Evolutionary conservation across 2,113 vertebrate genomes (phyloP).

Genomic region (Eretmochelys imbricata): DNA sequence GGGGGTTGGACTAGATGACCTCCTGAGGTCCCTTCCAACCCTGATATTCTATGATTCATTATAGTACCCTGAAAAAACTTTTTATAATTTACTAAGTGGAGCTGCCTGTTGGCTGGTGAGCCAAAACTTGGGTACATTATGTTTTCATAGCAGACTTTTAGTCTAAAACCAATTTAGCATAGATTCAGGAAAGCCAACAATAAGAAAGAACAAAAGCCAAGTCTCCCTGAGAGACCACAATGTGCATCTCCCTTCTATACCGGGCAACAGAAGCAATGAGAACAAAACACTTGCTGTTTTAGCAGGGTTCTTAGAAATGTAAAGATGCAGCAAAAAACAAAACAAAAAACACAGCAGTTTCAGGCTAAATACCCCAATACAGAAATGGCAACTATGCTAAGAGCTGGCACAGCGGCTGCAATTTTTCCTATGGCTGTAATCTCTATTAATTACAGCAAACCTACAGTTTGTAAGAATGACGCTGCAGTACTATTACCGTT

Average conservation of each 20-base stretch:
- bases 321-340: background rate
- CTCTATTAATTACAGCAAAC: slow-evolving; percentile 61
- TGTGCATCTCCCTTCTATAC: background rate
- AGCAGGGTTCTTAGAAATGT: background rate
- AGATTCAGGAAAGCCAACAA: background rate
- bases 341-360: background rate
- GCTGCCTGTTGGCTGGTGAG: background rate
- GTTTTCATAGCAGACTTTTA: background rate
- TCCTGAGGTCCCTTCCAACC: no score
- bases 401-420: background rate
- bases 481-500: slow-evolving; percentile 47
- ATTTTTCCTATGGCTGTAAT: slow-evolving; percentile 28
- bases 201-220: slow-evolving; percentile 25
- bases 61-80: background rate
- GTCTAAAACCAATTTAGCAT: background rate
- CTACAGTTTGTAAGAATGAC: slow-evolving; percentile 3
- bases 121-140: background rate
- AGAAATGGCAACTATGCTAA: slow-evolving; percentile 2
- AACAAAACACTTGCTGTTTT: background rate
- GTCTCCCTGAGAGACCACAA: background rate
- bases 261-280: background rate
- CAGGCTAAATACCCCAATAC: background rate
- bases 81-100: background rate
- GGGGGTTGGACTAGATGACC: no score
- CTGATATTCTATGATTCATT: no score